Conservation (phyloP, 2,113 vertebrate species). For the Sceloporus tristichus region DNA sequence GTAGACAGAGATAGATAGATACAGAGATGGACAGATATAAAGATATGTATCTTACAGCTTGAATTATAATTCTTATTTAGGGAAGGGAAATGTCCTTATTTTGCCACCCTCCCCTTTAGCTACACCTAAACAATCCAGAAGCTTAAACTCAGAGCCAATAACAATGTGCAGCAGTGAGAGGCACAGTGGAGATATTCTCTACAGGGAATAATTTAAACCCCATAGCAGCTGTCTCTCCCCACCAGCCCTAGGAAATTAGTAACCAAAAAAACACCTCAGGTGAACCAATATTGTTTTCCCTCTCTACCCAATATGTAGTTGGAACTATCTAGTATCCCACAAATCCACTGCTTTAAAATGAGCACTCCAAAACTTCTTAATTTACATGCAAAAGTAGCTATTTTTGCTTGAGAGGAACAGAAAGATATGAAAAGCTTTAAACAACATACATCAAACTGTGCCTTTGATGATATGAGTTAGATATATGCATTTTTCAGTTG, state of each 20-base stretch:
- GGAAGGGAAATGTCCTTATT: neutral
- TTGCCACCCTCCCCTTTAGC: neutral
- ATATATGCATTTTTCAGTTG: slow-evolving; percentile 76
- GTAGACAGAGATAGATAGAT: too few species aligned
- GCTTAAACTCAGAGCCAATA: neutral
- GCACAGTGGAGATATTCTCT: neutral
- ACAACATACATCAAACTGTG: slow-evolving; percentile 74
- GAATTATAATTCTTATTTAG: too few species aligned
- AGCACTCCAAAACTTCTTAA: slow-evolving; percentile 66
- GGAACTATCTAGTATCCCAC: slow-evolving; percentile 50
- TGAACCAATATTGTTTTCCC: neutral
- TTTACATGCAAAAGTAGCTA: slow-evolving; percentile 73
- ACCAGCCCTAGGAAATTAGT: neutral
- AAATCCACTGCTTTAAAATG: slow-evolving; percentile 64
- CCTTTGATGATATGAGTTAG: slow-evolving; percentile 69
- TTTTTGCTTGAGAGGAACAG: slow-evolving; percentile 69
- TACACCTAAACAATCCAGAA: neutral
- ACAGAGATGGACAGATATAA: too few species aligned
- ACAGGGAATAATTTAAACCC: neutral
- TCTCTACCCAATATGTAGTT: slow-evolving; percentile 43
- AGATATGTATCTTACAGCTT: too few species aligned
- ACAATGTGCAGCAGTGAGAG: neutral
- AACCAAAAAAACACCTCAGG: neutral
- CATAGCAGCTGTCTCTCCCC: neutral
- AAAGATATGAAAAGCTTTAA: slow-evolving; percentile 73